Percentiles rank a stretch among this genome's conserved stretches.
These are phyloP conservation scores for Schlechtendalia chinensis DNA, from an alignment of 1,140 invertebrate genomes.

Conservation along the genomic window DNA sequence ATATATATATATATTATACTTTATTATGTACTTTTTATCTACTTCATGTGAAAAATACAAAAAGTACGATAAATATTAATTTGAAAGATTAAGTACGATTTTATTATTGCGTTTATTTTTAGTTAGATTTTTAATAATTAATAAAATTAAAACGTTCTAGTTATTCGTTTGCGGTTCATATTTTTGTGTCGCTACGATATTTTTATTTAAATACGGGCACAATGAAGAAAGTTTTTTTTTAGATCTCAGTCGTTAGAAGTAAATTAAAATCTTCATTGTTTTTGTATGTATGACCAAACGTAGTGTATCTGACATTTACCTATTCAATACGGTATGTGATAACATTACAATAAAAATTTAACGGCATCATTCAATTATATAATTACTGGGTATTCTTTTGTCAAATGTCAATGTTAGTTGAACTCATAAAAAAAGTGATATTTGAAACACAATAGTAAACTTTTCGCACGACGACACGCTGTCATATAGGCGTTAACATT, in stretches of 20 bases:
- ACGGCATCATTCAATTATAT: background rate
- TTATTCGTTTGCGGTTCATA: too few relatives aligned
- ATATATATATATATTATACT: too few relatives aligned
- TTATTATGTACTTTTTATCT: too few relatives aligned
- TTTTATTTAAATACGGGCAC: background rate
- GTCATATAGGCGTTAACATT: background rate
- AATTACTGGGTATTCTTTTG: background rate
- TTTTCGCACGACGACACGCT: background rate
- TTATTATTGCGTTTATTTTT: too few relatives aligned
- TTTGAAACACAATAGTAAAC: slow-evolving; percentile 1
- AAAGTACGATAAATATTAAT: too few relatives aligned
- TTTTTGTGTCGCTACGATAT: background rate
- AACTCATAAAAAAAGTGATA: slow-evolving; percentile 18
- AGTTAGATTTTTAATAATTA: too few relatives aligned
- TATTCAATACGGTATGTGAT: background rate
- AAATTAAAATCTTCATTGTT: background rate
- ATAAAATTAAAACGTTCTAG: too few relatives aligned
- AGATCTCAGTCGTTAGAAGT: background rate
- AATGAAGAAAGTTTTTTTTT: background rate
- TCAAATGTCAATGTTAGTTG: slow-evolving; percentile 21
- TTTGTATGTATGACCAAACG: too few relatives aligned
- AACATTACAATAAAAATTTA: background rate
- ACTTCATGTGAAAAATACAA: too few relatives aligned
- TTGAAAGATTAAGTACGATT: too few relatives aligned
- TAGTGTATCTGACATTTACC: background rate